Evolutionary conservation across 2,888 invertebrate species (phyloP), one percentile per base, ranked within the genome.

Genomic region (Corythucha ciliata): DNA sequence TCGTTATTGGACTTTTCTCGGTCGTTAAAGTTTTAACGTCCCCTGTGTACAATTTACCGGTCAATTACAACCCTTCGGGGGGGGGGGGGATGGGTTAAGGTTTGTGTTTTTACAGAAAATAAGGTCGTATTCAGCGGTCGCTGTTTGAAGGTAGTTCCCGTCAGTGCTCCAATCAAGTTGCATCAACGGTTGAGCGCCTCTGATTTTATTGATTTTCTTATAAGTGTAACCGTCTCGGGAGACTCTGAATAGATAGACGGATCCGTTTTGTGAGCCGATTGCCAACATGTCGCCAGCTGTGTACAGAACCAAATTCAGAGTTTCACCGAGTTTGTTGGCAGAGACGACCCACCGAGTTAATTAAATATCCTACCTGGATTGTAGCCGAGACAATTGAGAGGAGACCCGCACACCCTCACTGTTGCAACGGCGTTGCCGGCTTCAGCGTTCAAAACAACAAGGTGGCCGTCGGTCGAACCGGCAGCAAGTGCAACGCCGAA

Each of bases 101-200:
- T 12, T 20, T 6, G 16, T 33, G 32, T 7, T 75, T 83, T 78
- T 73, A 88, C 88, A 92, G 69, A 88, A 91, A 4, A 84, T 76
- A 45, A 90, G 70, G 66, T 92, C 91, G 62, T 88, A 89, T 66
- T 92, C 91, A 53, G 86, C 84, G 14, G 91, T 88, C 47, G 87
- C 88, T 0, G 89, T 86, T 70, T 91, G 91, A 52, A 93, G 70
- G 66, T 80, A 88, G 65, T 80, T 82, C 51, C 89, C 86, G 65
- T 92, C 91, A 33, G 83, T 79, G 66, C 91, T 90, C 91, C 91
- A 92, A 66, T 92, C 92, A 48, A 92, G 70, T 63, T 90, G 88
- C 54, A 83, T 80, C 3, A 92, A 72, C 0, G 88, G 83, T 64
- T 89, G 89, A 0, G 84, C 79, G 0, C 89, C 89, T 14, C 88